Evolutionary conservation across 2,113 vertebrate genomes (phyloP).

Genomic region (Dunckerocampus dactyliophorus): DNA sequence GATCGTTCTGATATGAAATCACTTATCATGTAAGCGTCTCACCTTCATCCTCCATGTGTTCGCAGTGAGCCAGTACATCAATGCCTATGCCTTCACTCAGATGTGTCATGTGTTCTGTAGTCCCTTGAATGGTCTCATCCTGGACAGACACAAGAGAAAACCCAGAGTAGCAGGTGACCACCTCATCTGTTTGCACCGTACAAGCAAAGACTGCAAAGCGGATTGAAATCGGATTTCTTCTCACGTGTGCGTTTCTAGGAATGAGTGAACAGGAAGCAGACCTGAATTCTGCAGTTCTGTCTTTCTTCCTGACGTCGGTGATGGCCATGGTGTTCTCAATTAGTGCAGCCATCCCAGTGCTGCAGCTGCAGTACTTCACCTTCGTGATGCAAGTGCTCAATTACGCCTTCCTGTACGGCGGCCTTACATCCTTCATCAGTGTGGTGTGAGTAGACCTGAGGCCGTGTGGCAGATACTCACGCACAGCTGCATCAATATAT

Average conservation of each 20-base stretch:
- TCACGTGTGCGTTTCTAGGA: constrained; percentile 30
- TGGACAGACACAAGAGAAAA: constrained; percentile 80
- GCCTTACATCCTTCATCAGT: constrained; percentile 84
- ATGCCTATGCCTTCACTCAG: constrained; percentile 89
- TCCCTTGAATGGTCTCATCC: constrained; percentile 89
- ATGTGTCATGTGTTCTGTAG: constrained; percentile 86
- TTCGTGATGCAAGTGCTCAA: constrained; percentile 86
- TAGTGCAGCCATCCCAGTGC: constrained; percentile 72
- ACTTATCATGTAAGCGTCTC: background rate
- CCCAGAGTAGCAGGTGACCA: constrained; percentile 51
- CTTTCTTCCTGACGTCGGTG: constrained; percentile 75
- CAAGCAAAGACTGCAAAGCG: no score
- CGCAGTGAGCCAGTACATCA: constrained; percentile 85
- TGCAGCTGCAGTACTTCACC: constrained; percentile 81
- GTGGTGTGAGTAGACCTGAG: constrained; percentile 82
- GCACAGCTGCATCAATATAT: no score
- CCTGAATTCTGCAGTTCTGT: constrained; percentile 74
- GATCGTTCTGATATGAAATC: background rate
- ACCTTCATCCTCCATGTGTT: constrained; percentile 7
- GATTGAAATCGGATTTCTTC: background rate
- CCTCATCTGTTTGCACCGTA: no score
- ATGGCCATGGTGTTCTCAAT: constrained; percentile 82
- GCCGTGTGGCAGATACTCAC: no score
- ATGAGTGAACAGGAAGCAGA: constrained; percentile 63
- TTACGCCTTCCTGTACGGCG: constrained; percentile 88